Conservation (phyloP, 2,797 vertebrate genomes). For the Chelon auratus region DNA sequence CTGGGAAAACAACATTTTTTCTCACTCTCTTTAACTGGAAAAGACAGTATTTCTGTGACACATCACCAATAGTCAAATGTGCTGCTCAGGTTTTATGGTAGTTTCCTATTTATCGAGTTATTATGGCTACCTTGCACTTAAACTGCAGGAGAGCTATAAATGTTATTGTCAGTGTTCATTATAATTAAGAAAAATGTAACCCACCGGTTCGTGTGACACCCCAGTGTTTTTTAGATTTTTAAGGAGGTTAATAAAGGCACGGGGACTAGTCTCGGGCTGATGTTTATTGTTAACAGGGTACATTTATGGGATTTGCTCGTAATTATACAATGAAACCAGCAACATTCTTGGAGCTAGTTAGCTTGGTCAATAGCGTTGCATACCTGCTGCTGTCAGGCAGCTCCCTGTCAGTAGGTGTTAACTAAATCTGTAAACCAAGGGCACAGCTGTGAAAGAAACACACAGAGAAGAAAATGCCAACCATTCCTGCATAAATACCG, state of each 20-base stretch:
- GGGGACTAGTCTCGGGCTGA: not conserved
- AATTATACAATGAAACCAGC: not conserved
- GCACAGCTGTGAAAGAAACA: conserved; percentile 33
- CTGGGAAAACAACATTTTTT: not conserved
- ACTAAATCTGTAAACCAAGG: conserved; percentile 15
- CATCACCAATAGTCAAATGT: not conserved
- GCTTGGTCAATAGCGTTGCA: not conserved
- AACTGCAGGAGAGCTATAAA: not conserved
- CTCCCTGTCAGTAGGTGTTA: conserved; percentile 13
- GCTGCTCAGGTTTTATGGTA: not conserved
- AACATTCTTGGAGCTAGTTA: not conserved
- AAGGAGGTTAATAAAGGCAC: not conserved
- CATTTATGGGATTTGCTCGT: conserved; percentile 10
- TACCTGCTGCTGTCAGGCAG: not conserved
- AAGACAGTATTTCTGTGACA: not conserved
- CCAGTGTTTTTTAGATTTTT: too few relatives aligned
- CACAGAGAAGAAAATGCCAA: conserved; percentile 8
- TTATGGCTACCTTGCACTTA: too few relatives aligned
- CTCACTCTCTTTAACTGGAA: too few relatives aligned
- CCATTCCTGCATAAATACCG: conserved; percentile 31
- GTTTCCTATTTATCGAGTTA: not conserved
- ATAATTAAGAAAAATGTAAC: not conserved
- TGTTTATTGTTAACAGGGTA: not conserved
- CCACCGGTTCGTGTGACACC: not conserved
- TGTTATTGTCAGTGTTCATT: not conserved